Percentiles rank a stretch among this genome's conserved stretches.
phyloP scores from a whole-genome alignment of 2,888 invertebrate species.

The Agonopterix alstromeriana region DNA sequence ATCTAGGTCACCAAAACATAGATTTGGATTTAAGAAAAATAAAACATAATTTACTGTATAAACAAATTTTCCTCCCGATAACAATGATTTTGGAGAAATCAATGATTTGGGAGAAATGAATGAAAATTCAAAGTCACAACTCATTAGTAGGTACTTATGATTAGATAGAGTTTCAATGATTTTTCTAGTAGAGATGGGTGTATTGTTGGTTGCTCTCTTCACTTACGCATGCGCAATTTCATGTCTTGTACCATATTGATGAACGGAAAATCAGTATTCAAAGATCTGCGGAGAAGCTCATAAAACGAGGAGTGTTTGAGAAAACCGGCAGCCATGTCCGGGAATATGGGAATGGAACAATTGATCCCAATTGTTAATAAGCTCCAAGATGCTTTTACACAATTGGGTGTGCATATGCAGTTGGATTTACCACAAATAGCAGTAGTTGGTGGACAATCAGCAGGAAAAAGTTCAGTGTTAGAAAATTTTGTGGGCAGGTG shows the following conservation, averaged over 20 bases:
- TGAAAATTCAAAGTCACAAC: no score
- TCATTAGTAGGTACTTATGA: no score
- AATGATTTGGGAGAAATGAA: no score
- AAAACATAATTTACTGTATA: no score
- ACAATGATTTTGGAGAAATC: neutral
- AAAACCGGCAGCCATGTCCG: slow-evolving; percentile 78
- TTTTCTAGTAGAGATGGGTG: slow-evolving; percentile 15
- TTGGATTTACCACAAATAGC: slow-evolving; percentile 99
- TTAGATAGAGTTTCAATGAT: slow-evolving; percentile 2
- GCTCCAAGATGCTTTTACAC: slow-evolving; percentile 99
- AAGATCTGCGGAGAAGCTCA: slow-evolving; percentile 67
- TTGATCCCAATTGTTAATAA: slow-evolving; percentile 99
- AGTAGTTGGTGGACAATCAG: slow-evolving; percentile 99
- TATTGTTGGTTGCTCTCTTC: slow-evolving; percentile 25
- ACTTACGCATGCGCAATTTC: slow-evolving; percentile 56
- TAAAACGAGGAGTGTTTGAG: slow-evolving; percentile 53
- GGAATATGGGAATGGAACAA: slow-evolving; percentile 95
- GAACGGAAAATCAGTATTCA: slow-evolving; percentile 67
- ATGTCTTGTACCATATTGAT: slow-evolving; percentile 55
- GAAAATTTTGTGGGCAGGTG: slow-evolving; percentile 99
- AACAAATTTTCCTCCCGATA: no score
- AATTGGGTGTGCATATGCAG: slow-evolving; percentile 98
- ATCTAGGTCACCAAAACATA: no score
- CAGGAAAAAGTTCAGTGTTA: slow-evolving; percentile 99
- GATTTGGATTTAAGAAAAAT: no score